Percentiles rank a stretch among this genome's conserved stretches.
These are phyloP conservation scores for Charadrius vociferus DNA, from an alignment of 2,113 vertebrate species.

Conservation along the genomic window DNA sequence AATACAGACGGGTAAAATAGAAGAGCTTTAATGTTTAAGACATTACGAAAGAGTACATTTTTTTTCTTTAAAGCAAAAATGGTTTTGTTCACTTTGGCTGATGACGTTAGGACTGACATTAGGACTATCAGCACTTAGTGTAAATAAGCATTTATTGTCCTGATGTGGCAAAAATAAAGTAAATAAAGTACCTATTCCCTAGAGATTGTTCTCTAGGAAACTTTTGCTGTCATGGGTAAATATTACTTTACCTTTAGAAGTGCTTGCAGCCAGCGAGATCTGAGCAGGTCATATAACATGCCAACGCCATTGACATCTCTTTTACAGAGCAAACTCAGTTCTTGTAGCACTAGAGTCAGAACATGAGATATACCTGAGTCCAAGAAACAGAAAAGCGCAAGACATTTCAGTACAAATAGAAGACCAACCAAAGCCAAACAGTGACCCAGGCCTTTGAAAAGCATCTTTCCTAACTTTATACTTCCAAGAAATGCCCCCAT, in stretches of 20 bases:
- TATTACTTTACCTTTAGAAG: conserved; percentile 84
- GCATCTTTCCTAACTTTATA: not conserved
- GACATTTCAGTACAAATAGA: conserved; percentile 36
- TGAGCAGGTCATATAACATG: conserved; percentile 85
- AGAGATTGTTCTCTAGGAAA: not conserved
- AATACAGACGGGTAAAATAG: rapidly evolving
- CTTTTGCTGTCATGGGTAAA: not conserved
- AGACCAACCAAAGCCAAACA: not conserved
- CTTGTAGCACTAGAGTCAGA: conserved; percentile 83
- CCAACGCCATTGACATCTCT: conserved; percentile 82
- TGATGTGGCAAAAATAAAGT: not conserved
- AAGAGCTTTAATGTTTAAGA: not conserved
- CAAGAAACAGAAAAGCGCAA: conserved; percentile 61
- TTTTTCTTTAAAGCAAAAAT: not conserved
- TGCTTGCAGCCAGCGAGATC: conserved; percentile 87
- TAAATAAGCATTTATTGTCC: not conserved
- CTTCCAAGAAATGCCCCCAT: not conserved
- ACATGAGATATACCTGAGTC: conserved; percentile 83
- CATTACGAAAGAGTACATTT: not conserved
- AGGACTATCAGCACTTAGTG: not conserved
- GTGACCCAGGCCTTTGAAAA: conserved; percentile 17
- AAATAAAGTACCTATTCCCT: not conserved
- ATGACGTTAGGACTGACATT: not conserved
- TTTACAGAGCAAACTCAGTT: conserved; percentile 82
- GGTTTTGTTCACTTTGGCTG: not conserved